Percentiles rank a stretch among this genome's conserved stretches.
These are phyloP conservation scores for Sandelia bainsii DNA, from an alignment of 2,797 vertebrate species.

Conservation along the genomic window DNA sequence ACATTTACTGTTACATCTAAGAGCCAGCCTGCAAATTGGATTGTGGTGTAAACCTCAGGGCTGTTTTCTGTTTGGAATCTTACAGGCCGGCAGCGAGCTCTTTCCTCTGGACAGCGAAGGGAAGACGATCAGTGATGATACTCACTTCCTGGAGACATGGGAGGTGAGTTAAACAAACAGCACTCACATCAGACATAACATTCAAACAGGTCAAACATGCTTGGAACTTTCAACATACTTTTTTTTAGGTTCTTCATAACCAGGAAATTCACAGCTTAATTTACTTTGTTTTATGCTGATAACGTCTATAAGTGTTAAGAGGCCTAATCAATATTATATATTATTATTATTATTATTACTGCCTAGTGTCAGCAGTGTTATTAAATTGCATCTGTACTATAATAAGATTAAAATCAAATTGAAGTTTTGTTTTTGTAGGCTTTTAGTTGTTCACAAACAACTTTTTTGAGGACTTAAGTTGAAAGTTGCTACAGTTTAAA, in stretches of 20 bases:
- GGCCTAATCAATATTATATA: no score
- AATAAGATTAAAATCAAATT: no score
- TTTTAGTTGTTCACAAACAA: no score
- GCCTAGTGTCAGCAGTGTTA: no score
- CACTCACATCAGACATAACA: neutral
- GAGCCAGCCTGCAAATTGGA: no score
- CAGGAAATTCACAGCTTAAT: no score
- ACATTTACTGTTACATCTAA: neutral
- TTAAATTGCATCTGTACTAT: no score
- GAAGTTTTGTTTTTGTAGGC: no score
- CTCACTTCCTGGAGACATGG: slow-evolving; percentile 89
- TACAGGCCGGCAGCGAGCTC: slow-evolving; percentile 81
- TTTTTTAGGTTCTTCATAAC: neutral
- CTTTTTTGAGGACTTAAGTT: no score
- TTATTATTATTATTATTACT: no score
- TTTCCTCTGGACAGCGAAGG: slow-evolving; percentile 82
- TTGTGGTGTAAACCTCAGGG: neutral
- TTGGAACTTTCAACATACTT: neutral
- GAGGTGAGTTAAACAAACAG: slow-evolving; percentile 82
- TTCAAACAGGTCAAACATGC: neutral
- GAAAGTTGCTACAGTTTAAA: neutral
- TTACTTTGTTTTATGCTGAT: no score
- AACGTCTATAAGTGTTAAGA: no score
- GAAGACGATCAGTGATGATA: slow-evolving; percentile 75
- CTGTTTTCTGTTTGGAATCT: neutral